phyloP scores from a whole-genome alignment of 2,113 vertebrate species.

The Oreocharis arfaki region DNA sequence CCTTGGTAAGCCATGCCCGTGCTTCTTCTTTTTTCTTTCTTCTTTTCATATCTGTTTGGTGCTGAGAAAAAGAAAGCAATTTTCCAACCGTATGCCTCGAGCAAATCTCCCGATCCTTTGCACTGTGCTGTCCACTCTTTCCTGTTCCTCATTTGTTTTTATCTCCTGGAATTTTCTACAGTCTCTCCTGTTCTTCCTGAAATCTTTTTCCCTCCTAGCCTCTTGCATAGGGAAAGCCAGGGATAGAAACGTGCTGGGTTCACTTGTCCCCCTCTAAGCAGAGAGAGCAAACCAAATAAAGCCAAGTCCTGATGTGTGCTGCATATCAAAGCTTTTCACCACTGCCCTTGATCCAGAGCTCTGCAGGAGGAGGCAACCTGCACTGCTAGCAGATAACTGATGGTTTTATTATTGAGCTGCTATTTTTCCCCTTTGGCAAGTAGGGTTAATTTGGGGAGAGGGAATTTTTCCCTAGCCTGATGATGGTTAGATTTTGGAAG shows the following conservation, averaged over 20 bases:
- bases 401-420: background rate
- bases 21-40: background rate
- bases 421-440: background rate
- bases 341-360: background rate
- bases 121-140: background rate
- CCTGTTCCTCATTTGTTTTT: background rate
- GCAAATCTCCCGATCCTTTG: background rate
- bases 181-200: background rate
- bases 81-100: background rate
- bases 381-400: background rate
- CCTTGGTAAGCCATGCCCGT: background rate
- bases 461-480: background rate
- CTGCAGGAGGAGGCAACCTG: background rate
- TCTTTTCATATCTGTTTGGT: background rate
- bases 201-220: background rate
- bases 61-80: background rate
- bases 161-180: background rate
- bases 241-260: background rate
- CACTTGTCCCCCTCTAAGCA: background rate
- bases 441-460: background rate
- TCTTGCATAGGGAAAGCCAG: background rate
- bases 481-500: background rate
- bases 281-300: slow-evolving; percentile 3
- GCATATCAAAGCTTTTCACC: background rate
- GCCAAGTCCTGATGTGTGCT: background rate